A percentile compares a stretch with the other conserved stretches of the same genome.
Evolutionary conservation across 2,888 invertebrate genomes (phyloP).

Genomic region (Lingula anatina): DNA sequence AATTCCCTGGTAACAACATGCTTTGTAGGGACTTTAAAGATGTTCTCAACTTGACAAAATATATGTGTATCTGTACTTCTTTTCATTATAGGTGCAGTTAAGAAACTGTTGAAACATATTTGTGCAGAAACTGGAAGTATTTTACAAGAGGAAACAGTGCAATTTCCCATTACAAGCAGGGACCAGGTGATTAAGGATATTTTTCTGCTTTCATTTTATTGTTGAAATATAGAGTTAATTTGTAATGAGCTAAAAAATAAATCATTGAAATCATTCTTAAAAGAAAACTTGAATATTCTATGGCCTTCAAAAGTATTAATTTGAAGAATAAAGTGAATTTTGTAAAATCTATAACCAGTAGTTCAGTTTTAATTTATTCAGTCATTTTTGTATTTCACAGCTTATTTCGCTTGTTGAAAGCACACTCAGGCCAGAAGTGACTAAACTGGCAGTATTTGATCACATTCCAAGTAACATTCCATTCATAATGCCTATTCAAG

Average conservation of each 20-base stretch:
- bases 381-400: constrained; percentile 18
- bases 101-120: constrained; percentile 30
- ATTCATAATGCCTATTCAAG: constrained; percentile 38
- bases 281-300: background rate
- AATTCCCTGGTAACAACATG: too few relatives aligned
- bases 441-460: constrained; percentile 43
- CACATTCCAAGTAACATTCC: constrained; percentile 49
- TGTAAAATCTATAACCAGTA: too few relatives aligned
- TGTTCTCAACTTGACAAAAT: background rate
- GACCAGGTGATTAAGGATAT: constrained; percentile 16
- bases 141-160: constrained; percentile 24
- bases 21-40: too few relatives aligned
- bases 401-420: constrained; percentile 20
- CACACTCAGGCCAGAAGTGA: constrained; percentile 16
- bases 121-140: constrained; percentile 31
- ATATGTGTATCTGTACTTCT: constrained; percentile 7
- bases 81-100: constrained; percentile 24
- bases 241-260: too few relatives aligned
- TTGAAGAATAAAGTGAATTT: too few relatives aligned
- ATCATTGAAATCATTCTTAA: too few relatives aligned
- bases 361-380: too few relatives aligned
- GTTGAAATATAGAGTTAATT: too few relatives aligned
- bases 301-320: background rate
- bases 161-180: constrained; percentile 24
- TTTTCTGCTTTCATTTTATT: background rate